phyloP scores from a whole-genome alignment of 2,113 vertebrate species.

The Cynocephalus volans region DNA sequence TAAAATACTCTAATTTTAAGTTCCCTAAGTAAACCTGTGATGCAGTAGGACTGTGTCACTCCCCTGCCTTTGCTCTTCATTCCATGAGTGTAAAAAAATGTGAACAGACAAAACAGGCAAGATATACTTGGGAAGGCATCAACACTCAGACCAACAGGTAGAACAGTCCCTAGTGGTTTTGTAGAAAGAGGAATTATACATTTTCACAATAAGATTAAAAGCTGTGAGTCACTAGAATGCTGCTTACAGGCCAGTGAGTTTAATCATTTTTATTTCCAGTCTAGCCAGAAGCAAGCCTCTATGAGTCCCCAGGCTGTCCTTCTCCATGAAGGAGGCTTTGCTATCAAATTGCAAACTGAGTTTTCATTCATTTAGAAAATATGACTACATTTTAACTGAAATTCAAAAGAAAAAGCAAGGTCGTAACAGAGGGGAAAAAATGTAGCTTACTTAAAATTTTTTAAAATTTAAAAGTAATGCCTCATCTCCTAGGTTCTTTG shows the following conservation, averaged over 20 bases:
- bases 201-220: slow-evolving; percentile 66
- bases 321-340: slow-evolving; percentile 47
- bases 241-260: not conserved
- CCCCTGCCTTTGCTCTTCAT: not conserved
- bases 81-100: not conserved
- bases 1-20: not conserved
- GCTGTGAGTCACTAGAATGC: not conserved
- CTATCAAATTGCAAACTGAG: slow-evolving; percentile 47
- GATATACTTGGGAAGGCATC: not conserved
- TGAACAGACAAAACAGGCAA: not conserved
- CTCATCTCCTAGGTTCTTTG: not conserved
- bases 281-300: not conserved
- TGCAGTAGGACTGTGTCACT: not conserved
- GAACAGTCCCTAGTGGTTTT: not conserved
- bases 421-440: not conserved
- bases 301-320: slow-evolving; percentile 12
- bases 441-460: not conserved
- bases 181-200: not conserved
- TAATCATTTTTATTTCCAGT: slow-evolving; percentile 63
- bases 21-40: not conserved
- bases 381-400: slow-evolving; percentile 7
- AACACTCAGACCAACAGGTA: not conserved
- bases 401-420: slow-evolving; percentile 42
- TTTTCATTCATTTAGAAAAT: slow-evolving; percentile 71
- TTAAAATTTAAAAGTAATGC: not conserved